Conservation (phyloP, 2,888 invertebrate genomes). For the Rhorus exstirpatorius region DNA sequence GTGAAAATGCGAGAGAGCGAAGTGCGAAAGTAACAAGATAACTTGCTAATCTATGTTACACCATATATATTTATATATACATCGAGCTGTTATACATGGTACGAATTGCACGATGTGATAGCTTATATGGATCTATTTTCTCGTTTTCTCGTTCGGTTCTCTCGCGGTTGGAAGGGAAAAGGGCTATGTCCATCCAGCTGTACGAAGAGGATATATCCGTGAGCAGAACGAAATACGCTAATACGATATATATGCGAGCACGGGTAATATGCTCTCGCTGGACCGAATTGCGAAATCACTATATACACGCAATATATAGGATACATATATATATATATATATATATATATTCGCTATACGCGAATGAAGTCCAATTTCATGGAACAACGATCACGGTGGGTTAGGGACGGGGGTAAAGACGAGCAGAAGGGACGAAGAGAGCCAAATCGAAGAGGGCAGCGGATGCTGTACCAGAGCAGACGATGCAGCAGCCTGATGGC, state of each 20-base stretch:
- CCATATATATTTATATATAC: no score
- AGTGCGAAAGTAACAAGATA: no score
- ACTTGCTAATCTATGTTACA: no score
- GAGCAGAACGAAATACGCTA: slow-evolving; percentile 66
- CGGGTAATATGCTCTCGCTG: slow-evolving; percentile 56
- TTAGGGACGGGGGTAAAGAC: slow-evolving; percentile 18
- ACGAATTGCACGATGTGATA: slow-evolving; percentile 31
- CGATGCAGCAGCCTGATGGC: slow-evolving; percentile 68
- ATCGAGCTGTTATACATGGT: slow-evolving; percentile 33
- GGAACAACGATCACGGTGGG: slow-evolving; percentile 80
- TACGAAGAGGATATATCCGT: slow-evolving; percentile 45
- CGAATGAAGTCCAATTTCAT: slow-evolving; percentile 82
- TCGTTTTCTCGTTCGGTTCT: slow-evolving; percentile 36
- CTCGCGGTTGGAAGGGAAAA: not conserved
- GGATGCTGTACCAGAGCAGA: slow-evolving; percentile 44
- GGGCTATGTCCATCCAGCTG: slow-evolving; percentile 49
- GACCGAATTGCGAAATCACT: slow-evolving; percentile 71
- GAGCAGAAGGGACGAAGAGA: slow-evolving; percentile 32
- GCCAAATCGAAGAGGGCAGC: slow-evolving; percentile 64
- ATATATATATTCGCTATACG: slow-evolving; percentile 75
- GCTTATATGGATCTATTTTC: slow-evolving; percentile 49
- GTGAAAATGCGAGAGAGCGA: no score
- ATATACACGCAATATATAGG: slow-evolving; percentile 48
- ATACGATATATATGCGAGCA: slow-evolving; percentile 50
- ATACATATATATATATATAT: slow-evolving; percentile 77